Conservation (phyloP, 2,888 invertebrate genomes). For the Eurytoma adleriae region DNA sequence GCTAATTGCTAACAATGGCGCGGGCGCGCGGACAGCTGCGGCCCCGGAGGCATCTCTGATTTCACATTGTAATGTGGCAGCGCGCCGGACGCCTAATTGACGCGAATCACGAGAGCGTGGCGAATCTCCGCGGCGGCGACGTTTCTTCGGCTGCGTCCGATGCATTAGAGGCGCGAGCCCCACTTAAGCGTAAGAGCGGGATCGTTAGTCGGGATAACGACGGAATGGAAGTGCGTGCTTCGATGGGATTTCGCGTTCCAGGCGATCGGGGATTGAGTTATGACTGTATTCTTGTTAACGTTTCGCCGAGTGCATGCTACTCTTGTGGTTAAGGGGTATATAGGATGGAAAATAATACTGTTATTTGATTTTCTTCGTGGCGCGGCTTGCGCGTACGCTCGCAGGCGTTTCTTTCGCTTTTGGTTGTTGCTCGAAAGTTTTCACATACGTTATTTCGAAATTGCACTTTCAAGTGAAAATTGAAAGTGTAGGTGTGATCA, state of each 20-base stretch:
- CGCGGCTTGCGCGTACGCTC: neutral
- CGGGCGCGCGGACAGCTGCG: conserved; percentile 40
- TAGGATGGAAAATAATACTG: neutral
- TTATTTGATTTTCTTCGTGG: neutral
- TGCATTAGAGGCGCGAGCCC: conserved; percentile 18
- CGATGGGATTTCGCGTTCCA: conserved; percentile 15
- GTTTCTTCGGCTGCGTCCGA: conserved; percentile 51
- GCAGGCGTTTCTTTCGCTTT: neutral
- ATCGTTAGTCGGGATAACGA: neutral
- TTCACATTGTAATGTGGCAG: conserved; percentile 70
- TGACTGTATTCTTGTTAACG: conserved; percentile 17
- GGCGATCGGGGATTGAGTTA: conserved; percentile 20
- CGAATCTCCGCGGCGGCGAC: conserved; percentile 63
- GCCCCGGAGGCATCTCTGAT: conserved; percentile 67
- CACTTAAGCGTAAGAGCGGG: conserved; percentile 1
- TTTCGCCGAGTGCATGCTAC: neutral
- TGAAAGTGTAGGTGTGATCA: too few species aligned
- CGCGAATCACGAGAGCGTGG: conserved; percentile 69
- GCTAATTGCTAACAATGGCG: conserved; percentile 64
- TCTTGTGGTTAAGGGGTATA: neutral
- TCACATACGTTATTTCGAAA: too few species aligned
- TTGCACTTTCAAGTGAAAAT: too few species aligned
- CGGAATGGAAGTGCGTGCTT: conserved; percentile 7
- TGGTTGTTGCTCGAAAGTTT: neutral
- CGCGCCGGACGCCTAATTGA: conserved; percentile 63